Conservation (phyloP, 2,888 invertebrate species). For the Ariolimax columbianus region DNA sequence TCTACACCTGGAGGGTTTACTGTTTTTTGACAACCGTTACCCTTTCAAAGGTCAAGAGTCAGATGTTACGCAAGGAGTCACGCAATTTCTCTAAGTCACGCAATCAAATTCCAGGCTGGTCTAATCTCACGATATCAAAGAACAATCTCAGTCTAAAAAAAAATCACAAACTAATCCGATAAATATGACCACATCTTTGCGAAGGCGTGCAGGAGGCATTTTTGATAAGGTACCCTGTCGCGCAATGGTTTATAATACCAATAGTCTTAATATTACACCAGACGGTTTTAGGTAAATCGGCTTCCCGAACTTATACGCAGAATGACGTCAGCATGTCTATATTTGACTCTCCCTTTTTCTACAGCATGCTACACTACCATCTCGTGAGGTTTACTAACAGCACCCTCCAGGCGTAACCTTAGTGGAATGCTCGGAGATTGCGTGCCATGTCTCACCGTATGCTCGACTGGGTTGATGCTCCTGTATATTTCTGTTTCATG, state of each 20-base stretch:
- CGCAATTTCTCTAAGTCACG: background rate
- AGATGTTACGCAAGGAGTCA: too few relatives aligned
- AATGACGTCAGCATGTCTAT: conserved; percentile 2
- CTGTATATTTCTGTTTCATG: background rate
- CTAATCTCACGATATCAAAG: background rate
- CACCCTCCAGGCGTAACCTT: background rate
- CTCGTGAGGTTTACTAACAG: background rate
- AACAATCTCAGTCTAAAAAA: background rate
- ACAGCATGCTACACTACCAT: background rate
- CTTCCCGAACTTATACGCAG: background rate
- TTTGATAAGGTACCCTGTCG: background rate
- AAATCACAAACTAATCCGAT: background rate
- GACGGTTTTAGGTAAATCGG: background rate
- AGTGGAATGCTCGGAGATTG: background rate
- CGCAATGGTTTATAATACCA: background rate
- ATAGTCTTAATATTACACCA: background rate
- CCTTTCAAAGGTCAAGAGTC: too few relatives aligned
- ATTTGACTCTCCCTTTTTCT: background rate
- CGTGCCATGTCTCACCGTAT: background rate
- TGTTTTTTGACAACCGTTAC: too few relatives aligned
- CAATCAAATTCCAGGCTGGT: background rate
- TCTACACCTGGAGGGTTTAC: too few relatives aligned
- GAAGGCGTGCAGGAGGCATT: background rate
- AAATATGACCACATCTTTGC: background rate
- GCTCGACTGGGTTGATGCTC: background rate